phyloP scores from a whole-genome alignment of 2,888 invertebrate species.

The Nowickia ferox region DNA sequence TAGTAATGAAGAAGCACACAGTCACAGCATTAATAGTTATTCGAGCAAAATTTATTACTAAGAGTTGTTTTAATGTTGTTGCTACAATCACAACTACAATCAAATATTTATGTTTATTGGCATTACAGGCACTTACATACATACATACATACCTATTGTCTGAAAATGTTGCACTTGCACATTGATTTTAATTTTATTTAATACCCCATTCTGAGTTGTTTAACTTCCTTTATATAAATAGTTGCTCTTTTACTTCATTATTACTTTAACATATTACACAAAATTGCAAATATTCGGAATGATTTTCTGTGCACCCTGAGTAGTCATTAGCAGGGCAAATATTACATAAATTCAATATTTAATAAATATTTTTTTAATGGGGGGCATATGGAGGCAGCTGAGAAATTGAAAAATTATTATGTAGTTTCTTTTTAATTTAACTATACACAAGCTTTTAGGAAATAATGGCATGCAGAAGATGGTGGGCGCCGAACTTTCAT shows the following conservation, averaged over 20 bases:
- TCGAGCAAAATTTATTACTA: constrained; percentile 37
- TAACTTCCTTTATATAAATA: neutral
- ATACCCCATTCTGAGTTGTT: neutral
- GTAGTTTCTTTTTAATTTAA: no score
- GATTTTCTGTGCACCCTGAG: neutral
- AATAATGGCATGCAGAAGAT: no score
- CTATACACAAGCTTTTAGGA: no score
- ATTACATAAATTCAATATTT: neutral
- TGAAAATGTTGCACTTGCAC: constrained; percentile 5
- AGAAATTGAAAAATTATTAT: no score
- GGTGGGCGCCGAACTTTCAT: no score
- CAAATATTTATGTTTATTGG: constrained; percentile 29
- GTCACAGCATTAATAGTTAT: constrained; percentile 13
- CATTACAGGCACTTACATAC: neutral
- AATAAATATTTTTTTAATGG: neutral
- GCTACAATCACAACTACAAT: neutral
- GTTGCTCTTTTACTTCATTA: neutral
- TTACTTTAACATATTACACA: neutral
- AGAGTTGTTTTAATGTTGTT: constrained; percentile 8
- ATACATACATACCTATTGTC: neutral
- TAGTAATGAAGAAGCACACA: constrained; percentile 10
- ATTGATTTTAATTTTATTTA: constrained; percentile 19
- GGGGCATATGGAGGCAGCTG: neutral
- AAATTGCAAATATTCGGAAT: neutral
- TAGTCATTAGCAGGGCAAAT: neutral